Base-by-base conservation (phyloP, 2,797 vertebrate species). In the Lagorchestes hirsutus region DNA sequence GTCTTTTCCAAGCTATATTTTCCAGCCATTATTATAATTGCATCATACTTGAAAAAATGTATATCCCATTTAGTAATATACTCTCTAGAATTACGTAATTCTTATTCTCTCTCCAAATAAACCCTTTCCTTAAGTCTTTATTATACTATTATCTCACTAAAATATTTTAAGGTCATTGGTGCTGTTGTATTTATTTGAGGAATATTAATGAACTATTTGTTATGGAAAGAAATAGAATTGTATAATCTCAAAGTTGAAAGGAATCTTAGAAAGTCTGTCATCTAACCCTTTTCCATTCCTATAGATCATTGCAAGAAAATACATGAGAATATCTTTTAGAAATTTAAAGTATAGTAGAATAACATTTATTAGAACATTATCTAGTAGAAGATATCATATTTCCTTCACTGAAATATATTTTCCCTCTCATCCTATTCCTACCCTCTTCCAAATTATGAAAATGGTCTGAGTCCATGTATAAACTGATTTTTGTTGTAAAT, bases 11-110 rank as follows among this genome's bases (percentile, higher is more conserved):
- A 95, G n/a, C 0, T 55, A 18, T 57, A 18, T 57, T 93, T 9
- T 94, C 62, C 90, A 90, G 29, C 90, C 91, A 0, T 57, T 14
- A 27, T 96, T 95, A 56, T 28, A 92, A 92, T 91, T 92, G 4
- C 0, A 2, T 94, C 93, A 54, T 95, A 24, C 94, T 95, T 91
- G 54, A 97, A 94, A 46, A 90, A 74, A 59, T 9, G 2, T 82
- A 34, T 22, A 59, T 93, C 87, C 94, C 58, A 62, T 50, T 93
- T n/a, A 62, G 82, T 27, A 62, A 18, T 74, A 27, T 87, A 54
- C 87, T 95, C n/a, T 24, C 29, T 11, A 93, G 57, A 95, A 93
- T 94, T 95, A 58, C 95, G 52, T 95, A 92, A 87, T 92, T 93
- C 62, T 57, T 95, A 94, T 90, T 96, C 1, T 54, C 96, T 91